Percentiles rank a stretch among this genome's conserved stretches.
These are phyloP conservation scores for Pogonocherus hispidulus DNA, from an alignment of 2,888 invertebrate genomes.

Conservation along the genomic window DNA sequence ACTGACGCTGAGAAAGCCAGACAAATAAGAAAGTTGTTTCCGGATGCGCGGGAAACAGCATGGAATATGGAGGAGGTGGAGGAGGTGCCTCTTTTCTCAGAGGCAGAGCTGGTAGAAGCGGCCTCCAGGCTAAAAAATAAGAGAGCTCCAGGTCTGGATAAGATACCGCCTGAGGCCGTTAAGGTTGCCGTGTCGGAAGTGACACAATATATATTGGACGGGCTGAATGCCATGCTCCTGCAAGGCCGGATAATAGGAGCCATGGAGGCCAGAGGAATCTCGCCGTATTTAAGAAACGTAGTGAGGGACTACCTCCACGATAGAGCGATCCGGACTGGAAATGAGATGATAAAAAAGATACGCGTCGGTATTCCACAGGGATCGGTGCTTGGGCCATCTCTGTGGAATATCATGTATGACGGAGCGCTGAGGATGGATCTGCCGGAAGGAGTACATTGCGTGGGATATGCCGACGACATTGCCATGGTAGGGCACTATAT, in stretches of 20 bases:
- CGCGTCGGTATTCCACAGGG: slow-evolving; percentile 30
- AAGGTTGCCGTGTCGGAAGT: too few relatives aligned
- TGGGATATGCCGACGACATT: slow-evolving; percentile 36
- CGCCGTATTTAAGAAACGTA: background rate
- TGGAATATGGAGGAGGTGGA: too few relatives aligned
- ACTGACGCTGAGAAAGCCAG: too few relatives aligned
- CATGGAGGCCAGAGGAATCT: background rate
- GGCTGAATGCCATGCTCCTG: slow-evolving; percentile 5
- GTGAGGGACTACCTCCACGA: background rate
- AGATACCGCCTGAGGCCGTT: too few relatives aligned
- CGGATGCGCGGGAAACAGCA: too few relatives aligned
- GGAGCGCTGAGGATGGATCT: background rate
- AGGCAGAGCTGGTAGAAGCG: too few relatives aligned
- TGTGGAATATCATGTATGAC: slow-evolving; percentile 29
- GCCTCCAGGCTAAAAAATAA: too few relatives aligned
- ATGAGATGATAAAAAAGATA: background rate
- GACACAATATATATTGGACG: slow-evolving; percentile 1
- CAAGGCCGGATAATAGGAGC: background rate
- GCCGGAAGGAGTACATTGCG: background rate
- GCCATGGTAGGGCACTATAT: slow-evolving; percentile 4
- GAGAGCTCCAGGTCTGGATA: too few relatives aligned
- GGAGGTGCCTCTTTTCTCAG: too few relatives aligned
- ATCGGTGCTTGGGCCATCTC: slow-evolving; percentile 26
- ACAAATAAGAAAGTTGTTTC: too few relatives aligned
- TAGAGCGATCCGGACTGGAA: background rate